phyloP scores from a whole-genome alignment of 2,797 vertebrate genomes.

The Telmatherina bonti region DNA sequence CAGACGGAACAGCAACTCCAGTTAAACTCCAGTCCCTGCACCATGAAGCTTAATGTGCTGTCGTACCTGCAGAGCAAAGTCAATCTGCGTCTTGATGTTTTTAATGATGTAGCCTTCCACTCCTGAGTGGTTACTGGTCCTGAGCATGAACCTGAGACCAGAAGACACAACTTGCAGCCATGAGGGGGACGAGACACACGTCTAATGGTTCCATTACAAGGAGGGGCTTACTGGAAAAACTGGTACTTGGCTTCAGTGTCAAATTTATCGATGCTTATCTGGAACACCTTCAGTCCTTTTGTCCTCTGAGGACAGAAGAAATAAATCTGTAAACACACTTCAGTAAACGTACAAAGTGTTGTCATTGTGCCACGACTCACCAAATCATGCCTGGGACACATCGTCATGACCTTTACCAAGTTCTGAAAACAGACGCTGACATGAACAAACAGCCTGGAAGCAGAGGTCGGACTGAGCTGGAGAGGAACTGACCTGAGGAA shows the following conservation, averaged over 20 bases:
- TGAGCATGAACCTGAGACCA: constrained; percentile 90
- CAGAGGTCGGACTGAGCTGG: background rate
- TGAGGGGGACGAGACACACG: background rate
- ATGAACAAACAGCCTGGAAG: background rate
- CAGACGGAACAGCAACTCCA: background rate
- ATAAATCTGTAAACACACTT: background rate
- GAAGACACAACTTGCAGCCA: background rate
- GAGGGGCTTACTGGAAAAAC: constrained; percentile 88
- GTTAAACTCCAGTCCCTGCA: background rate
- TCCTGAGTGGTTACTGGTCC: constrained; percentile 92
- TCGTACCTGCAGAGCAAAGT: constrained; percentile 88
- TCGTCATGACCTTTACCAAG: constrained; percentile 93
- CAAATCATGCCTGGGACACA: constrained; percentile 89
- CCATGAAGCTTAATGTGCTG: background rate
- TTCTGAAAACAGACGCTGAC: constrained; percentile 77
- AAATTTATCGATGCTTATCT: constrained; percentile 93
- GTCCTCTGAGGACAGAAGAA: constrained; percentile 84
- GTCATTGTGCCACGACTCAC: constrained; percentile 77
- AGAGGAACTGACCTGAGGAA: constrained; percentile 87
- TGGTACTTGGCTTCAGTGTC: constrained; percentile 91
- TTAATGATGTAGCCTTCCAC: constrained; percentile 95
- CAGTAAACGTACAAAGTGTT: background rate
- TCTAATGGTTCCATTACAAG: background rate
- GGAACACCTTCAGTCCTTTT: constrained; percentile 91
- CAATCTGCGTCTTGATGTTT: constrained; percentile 94